phyloP scores from a whole-genome alignment of 2,888 invertebrate species.

The Cantharis nigra region DNA sequence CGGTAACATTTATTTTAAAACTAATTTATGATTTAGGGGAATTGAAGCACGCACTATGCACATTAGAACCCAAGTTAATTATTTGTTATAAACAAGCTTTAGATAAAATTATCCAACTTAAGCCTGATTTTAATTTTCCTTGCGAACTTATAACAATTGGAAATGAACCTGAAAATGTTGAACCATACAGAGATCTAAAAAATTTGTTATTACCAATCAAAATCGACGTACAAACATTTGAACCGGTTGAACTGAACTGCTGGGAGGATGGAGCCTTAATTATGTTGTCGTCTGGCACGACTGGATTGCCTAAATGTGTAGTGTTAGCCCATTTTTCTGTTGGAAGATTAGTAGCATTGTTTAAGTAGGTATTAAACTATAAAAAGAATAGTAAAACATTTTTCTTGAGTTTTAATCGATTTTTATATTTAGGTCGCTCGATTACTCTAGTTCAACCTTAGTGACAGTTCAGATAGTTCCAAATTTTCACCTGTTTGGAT shows the following conservation, averaged over 20 bases:
- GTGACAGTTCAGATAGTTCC: slow-evolving; percentile 53
- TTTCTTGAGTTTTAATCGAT: no score
- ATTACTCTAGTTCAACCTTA: neutral
- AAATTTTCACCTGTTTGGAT: slow-evolving; percentile 44
- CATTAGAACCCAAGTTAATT: slow-evolving; percentile 68
- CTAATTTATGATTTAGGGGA: neutral
- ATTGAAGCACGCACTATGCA: slow-evolving; percentile 54
- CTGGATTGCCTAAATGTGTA: slow-evolving; percentile 79
- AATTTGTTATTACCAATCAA: neutral
- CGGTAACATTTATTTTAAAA: no score
- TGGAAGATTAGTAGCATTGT: neutral
- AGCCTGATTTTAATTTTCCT: slow-evolving; percentile 42
- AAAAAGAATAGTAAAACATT: no score
- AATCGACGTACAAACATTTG: slow-evolving; percentile 45
- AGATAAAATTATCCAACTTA: slow-evolving; percentile 60
- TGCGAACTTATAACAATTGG: neutral
- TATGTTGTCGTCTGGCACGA: slow-evolving; percentile 81
- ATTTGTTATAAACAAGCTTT: slow-evolving; percentile 65
- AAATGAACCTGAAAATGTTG: neutral
- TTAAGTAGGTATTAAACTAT: neutral
- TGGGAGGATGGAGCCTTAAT: slow-evolving; percentile 63
- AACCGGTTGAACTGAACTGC: slow-evolving; percentile 56
- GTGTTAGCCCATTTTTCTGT: slow-evolving; percentile 73
- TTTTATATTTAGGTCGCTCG: neutral
- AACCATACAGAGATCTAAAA: slow-evolving; percentile 40